Percentiles rank a stretch among this genome's conserved stretches.
These are phyloP conservation scores for Prunella himalayana DNA, from an alignment of 2,113 vertebrate genomes.

Conservation along the genomic window DNA sequence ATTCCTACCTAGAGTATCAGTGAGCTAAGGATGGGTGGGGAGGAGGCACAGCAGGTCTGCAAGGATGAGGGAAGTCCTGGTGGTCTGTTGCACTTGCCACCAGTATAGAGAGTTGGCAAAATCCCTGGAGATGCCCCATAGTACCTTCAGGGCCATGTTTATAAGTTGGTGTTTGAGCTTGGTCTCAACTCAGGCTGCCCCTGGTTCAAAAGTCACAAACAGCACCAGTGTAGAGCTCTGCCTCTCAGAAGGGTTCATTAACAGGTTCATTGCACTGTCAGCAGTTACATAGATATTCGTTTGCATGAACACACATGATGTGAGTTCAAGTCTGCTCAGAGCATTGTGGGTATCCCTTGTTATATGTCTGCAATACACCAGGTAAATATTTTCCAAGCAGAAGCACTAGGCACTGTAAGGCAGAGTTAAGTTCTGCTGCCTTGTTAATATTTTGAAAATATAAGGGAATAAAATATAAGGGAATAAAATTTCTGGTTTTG, in stretches of 20 bases:
- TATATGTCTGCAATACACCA: background rate
- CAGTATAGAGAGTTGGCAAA: background rate
- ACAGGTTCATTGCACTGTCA: background rate
- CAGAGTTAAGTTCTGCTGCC: background rate
- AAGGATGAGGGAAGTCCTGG: background rate
- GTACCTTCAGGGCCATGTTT: background rate
- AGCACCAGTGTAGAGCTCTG: background rate
- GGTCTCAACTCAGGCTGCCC: background rate
- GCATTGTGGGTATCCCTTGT: background rate
- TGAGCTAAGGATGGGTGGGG: background rate
- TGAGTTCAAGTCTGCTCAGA: background rate
- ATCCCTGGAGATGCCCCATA: background rate
- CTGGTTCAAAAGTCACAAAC: background rate
- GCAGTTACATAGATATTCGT: background rate
- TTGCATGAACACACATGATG: background rate
- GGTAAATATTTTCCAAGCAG: background rate
- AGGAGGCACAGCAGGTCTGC: background rate
- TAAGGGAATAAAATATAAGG: background rate
- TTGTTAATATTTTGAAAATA: background rate
- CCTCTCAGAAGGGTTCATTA: background rate
- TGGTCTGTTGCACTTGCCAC: background rate
- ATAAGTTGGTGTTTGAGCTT: background rate
- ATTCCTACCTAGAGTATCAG: background rate
- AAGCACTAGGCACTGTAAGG: background rate
- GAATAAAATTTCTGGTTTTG: background rate